phyloP scores from a whole-genome alignment of 2,113 vertebrate species.

The Pardalotus punctatus region DNA sequence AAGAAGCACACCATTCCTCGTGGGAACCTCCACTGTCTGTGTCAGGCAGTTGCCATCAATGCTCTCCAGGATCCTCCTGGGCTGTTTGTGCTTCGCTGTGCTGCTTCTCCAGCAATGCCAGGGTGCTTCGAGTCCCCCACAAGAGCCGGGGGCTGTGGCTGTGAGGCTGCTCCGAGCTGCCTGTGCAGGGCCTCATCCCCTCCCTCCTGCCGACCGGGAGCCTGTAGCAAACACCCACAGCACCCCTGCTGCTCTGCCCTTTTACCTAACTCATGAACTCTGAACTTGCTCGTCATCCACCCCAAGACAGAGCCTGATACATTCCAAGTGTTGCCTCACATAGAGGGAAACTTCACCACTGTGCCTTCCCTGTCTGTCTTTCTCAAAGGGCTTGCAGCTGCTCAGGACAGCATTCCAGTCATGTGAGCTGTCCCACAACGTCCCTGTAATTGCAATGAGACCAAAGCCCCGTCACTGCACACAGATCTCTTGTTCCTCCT shows the following conservation, averaged over 20 bases:
- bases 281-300: neutral
- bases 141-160: neutral
- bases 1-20: neutral
- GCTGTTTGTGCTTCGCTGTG: neutral
- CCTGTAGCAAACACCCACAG: neutral
- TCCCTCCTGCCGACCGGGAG: neutral
- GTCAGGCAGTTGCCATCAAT: neutral
- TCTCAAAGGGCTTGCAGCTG: neutral
- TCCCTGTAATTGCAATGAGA: neutral
- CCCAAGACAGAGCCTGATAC: neutral
- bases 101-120: neutral
- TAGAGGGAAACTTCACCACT: neutral
- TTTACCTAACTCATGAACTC: neutral
- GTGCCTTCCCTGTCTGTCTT: neutral
- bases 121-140: neutral
- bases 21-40: rapidly evolving
- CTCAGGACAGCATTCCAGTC: neutral
- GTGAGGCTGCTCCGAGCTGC: neutral
- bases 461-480: neutral
- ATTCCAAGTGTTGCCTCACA: neutral
- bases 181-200: rapidly evolving
- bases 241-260: neutral
- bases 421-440: neutral
- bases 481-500: neutral
- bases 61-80: neutral